Evolutionary conservation across 2,888 invertebrate species (phyloP), one percentile per base, ranked within the genome.

Genomic region (Orchesella flavescens): DNA sequence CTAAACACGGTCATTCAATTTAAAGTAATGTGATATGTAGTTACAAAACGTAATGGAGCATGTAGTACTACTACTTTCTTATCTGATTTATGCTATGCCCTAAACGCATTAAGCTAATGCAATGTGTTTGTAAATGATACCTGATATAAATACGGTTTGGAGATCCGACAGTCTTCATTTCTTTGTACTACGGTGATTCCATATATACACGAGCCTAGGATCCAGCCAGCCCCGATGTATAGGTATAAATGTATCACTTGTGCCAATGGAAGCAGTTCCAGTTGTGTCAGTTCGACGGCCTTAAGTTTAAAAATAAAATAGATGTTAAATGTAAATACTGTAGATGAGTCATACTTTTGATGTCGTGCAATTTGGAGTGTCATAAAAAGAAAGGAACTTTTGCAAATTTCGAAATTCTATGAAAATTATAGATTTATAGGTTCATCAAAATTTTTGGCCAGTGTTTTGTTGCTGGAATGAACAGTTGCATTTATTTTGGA

Each of bases 81-180:
- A 34, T 34, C 34, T 34, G 34, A 34, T 34, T 34, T 34, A 34
- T 34, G 3, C 34, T n/a, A n/a, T n/a, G n/a, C n/a, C n/a, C n/a
- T n/a, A n/a, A n/a, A n/a, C n/a, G n/a, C n/a, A n/a, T n/a, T n/a
- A n/a, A n/a, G n/a, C n/a, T 34, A 34, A 34, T 34, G 34, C 3
- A 34, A 34, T n/a, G n/a, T n/a, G n/a, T n/a, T 2, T 34, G 34
- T 34, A 34, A 34, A 34, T 34, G 92, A 1, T 74, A 87, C 88
- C 82, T 91, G 91, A 74, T 94, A 95, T 57, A 96, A 92, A 90
- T 96, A 96, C 90, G 96, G 95, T 75, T 95, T 92, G 0, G 95
- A 95, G 83, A 96, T 95, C 72, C 95, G 92, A 90, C 96, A 96
- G 89, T 96, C 95, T 19, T 94, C 94, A 59, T 93, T 94, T 89